phyloP scores from a whole-genome alignment of 2,888 invertebrate genomes.

The Rutpela maculata region DNA sequence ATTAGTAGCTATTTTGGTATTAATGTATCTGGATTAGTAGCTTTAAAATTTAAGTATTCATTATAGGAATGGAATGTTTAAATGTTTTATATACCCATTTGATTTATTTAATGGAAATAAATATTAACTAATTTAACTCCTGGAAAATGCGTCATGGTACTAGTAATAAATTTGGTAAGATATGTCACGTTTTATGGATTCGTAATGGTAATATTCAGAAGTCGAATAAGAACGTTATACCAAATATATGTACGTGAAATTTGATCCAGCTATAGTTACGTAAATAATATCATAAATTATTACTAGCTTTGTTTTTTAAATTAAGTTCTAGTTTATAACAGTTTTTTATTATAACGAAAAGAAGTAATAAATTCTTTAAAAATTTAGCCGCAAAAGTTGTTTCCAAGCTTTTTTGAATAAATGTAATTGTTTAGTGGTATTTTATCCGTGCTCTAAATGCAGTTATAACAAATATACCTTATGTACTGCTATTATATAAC shows the following conservation, averaged over 20 bases:
- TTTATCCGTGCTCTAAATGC: too few species aligned
- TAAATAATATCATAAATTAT: background rate
- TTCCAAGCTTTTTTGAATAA: too few species aligned
- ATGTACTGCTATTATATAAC: too few species aligned
- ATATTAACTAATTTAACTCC: background rate
- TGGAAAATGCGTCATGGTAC: background rate
- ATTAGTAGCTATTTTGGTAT: constrained; percentile 47
- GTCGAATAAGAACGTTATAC: constrained; percentile 18
- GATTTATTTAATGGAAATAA: background rate
- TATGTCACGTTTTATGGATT: background rate
- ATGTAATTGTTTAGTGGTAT: too few species aligned
- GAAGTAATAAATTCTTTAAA: too few species aligned
- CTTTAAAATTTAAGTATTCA: constrained; percentile 1
- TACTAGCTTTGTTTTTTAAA: background rate
- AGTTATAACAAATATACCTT: too few species aligned
- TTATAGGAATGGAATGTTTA: background rate
- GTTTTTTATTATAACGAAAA: too few species aligned
- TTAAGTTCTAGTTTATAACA: background rate
- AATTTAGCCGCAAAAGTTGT: too few species aligned
- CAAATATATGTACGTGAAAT: constrained; percentile 16
- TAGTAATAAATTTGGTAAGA: constrained; percentile 10
- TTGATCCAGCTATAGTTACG: background rate
- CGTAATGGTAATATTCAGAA: background rate
- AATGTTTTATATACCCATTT: background rate
- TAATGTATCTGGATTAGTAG: constrained; percentile 18